Conservation (phyloP, 2,888 invertebrate genomes). For the Dynastes maya region DNA sequence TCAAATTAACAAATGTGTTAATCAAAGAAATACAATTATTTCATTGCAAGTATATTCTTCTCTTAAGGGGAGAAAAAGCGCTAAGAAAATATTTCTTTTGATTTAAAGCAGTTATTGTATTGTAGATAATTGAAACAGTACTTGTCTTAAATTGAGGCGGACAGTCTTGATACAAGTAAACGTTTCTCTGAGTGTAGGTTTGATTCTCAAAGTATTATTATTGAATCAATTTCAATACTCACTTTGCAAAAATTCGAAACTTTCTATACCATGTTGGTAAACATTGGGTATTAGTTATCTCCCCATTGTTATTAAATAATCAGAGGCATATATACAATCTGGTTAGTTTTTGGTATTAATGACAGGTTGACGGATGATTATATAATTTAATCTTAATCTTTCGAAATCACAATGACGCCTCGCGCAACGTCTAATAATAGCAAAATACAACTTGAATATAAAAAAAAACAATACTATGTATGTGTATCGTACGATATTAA, state of each 20-base stretch:
- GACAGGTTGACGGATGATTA: not conserved
- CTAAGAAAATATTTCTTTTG: too few relatives aligned
- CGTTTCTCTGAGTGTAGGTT: too few relatives aligned
- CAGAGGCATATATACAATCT: not conserved
- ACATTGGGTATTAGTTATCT: not conserved
- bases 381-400: slow-evolving; percentile 13
- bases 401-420: not conserved
- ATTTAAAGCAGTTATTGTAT: too few relatives aligned
- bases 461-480: not conserved
- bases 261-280: not conserved
- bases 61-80: too few relatives aligned
- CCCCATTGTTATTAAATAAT: not conserved
- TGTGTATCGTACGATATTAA: slow-evolving; percentile 18
- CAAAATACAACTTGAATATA: not conserved
- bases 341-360: not conserved
- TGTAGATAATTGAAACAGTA: too few relatives aligned
- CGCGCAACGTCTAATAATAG: not conserved
- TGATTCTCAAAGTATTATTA: too few relatives aligned
- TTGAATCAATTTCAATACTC: too few relatives aligned
- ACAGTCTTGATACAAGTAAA: too few relatives aligned
- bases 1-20: too few relatives aligned
- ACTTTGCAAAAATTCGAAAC: not conserved
- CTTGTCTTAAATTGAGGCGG: too few relatives aligned
- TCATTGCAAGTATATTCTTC: too few relatives aligned
- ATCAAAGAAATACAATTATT: too few relatives aligned